These are phyloP conservation scores for Automeris io DNA, from an alignment of 2,888 invertebrate species.

Conservation along the genomic window DNA sequence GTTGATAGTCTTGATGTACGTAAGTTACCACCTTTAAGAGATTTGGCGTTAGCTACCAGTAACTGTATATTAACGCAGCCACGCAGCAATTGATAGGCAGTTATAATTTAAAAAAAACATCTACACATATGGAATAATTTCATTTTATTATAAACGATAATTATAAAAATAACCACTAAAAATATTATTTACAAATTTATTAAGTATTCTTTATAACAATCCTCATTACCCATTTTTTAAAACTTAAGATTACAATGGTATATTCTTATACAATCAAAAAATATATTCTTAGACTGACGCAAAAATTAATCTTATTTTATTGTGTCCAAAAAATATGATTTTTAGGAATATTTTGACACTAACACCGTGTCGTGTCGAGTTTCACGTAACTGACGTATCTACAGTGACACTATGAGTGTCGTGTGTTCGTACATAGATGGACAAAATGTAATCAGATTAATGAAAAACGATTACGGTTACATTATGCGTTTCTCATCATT, in stretches of 20 bases:
- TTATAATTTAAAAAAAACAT: no score
- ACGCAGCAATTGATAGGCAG: no score
- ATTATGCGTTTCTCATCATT: no score
- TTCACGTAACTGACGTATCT: no score
- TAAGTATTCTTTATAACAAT: conserved; percentile 36
- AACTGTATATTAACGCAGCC: no score
- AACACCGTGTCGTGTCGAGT: neutral
- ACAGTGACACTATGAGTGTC: no score
- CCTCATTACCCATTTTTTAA: conserved; percentile 32
- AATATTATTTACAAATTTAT: conserved; percentile 52
- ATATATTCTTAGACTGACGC: conserved; percentile 1
- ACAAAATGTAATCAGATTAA: no score
- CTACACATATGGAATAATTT: conserved; percentile 23
- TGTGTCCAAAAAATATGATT: neutral
- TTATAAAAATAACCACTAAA: conserved; percentile 51
- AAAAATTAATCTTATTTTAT: conserved; percentile 1
- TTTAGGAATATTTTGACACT: neutral
- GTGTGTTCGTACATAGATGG: no score
- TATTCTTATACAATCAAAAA: conserved; percentile 15
- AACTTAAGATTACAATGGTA: conserved; percentile 19
- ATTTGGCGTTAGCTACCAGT: no score
- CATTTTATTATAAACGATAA: conserved; percentile 56
- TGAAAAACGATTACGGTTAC: no score
- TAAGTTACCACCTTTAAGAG: no score
- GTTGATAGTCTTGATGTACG: no score